Percentiles rank a stretch among this genome's conserved stretches.
Conservation (phyloP, 1,140 invertebrate genomes). For the Dreissena polymorpha region DNA sequence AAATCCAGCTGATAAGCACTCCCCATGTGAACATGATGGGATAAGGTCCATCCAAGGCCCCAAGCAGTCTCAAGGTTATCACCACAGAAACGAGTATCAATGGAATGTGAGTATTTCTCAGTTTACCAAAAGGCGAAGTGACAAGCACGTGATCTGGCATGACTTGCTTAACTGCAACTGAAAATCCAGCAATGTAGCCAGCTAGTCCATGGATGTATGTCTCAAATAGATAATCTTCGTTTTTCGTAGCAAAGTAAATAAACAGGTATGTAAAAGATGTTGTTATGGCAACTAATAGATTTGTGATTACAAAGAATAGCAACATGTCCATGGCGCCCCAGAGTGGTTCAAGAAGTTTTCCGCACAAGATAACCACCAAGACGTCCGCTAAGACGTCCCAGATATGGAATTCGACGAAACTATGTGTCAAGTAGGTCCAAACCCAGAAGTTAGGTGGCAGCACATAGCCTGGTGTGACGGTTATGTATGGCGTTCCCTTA, state of each 20-base stretch:
- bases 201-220: slow-evolving; percentile 93
- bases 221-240: slow-evolving; percentile 92
- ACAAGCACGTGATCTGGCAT: slow-evolving; percentile 96
- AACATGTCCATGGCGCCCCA: slow-evolving; percentile 98
- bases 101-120: slow-evolving; percentile 92
- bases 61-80: slow-evolving; percentile 89
- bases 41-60: slow-evolving; percentile 94
- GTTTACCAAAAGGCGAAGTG: slow-evolving; percentile 93
- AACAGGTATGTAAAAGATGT: slow-evolving; percentile 92
- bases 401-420: slow-evolving; percentile 95
- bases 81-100: slow-evolving; percentile 89
- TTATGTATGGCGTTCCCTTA: slow-evolving; percentile 87
- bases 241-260: slow-evolving; percentile 92
- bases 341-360: slow-evolving; percentile 96
- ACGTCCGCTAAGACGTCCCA: slow-evolving; percentile 96
- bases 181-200: slow-evolving; percentile 84
- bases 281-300: slow-evolving; percentile 91
- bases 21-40: slow-evolving; percentile 97
- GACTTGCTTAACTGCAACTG: slow-evolving; percentile 97
- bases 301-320: slow-evolving; percentile 95
- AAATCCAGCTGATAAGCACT: slow-evolving; percentile 95
- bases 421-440: slow-evolving; percentile 97
- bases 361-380: slow-evolving; percentile 94
- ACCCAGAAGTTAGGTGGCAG: slow-evolving; percentile 95
- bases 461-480: slow-evolving; percentile 95